Conservation (phyloP, 2,113 vertebrate genomes). For the Calidris pygmaea region DNA sequence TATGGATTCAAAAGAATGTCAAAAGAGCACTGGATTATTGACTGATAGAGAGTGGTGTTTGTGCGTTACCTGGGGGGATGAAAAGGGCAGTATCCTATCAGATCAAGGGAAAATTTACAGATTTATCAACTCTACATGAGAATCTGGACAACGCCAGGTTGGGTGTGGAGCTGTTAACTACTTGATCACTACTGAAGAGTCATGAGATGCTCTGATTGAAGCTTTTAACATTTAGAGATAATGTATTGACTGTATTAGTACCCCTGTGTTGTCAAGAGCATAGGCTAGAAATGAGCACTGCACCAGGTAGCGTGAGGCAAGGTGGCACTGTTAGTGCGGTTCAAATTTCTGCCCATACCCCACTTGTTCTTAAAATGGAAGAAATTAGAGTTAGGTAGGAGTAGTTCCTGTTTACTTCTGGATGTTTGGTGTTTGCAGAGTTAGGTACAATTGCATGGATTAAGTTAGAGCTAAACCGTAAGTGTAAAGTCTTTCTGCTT, state of each 20-base stretch:
- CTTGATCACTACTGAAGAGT: neutral
- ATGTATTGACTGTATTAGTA: neutral
- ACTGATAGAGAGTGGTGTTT: neutral
- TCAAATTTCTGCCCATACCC: neutral
- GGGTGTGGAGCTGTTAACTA: neutral
- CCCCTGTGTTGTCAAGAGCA: neutral
- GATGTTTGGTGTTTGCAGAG: neutral
- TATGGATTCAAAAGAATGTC: slow-evolving; percentile 50
- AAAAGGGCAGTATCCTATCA: neutral
- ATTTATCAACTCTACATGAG: neutral
- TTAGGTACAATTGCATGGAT: neutral
- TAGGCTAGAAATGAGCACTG: neutral
- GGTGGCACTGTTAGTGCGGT: neutral
- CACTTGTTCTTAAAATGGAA: neutral
- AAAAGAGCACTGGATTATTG: neutral
- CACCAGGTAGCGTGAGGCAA: neutral
- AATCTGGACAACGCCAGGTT: neutral
- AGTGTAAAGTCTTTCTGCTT: neutral
- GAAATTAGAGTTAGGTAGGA: neutral
- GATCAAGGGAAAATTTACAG: neutral
- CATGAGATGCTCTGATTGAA: neutral
- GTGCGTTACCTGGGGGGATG: neutral
- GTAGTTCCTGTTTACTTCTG: neutral
- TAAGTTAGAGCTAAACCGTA: neutral
- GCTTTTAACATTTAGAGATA: neutral